Evolutionary conservation across 2,888 invertebrate genomes (phyloP), one percentile per base, ranked within the genome.

Genomic region (Hydriomena furcata): DNA sequence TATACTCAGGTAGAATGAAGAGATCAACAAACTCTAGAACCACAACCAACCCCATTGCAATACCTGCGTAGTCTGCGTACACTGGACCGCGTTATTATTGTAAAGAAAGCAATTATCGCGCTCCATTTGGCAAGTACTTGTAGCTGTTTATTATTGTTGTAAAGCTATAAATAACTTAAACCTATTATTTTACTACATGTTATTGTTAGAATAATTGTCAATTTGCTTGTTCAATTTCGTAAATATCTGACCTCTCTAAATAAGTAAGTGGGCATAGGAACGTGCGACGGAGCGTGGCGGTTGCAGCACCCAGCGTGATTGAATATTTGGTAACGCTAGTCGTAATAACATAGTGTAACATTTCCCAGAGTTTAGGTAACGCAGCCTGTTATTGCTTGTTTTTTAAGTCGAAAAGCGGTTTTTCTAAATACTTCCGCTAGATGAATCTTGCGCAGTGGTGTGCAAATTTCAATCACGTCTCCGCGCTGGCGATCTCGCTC

Each of bases 301-400:
- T 78, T 73, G 60, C 79, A 65, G 62, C 72, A 79, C 52, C 46
- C 53, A 60, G 73, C 72, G 77, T 77, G 77, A 71, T 76, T 65
- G 60, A 61, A 66, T 44, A 57, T 73, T 73, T 71, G 57, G 71
- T 66, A 78, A 78, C 52, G 27, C 24, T 32, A 7, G 31, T 49
- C 35, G 46, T 49, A 56, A 60, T 52, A 55, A 27, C 5, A 30
- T 25, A 57, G 37, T 60, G 42, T 38, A 49, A 50, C 53, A 63
- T 64, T 69, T 66, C 61, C 7, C 42, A 32, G n/a, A 2, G 35
- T 41, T 31, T 31, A 23, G 10, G 11, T 25, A 32, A 31, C 12
- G 31, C 11, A 34, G 11, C 24, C 24, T 40, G 24, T 23, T 17
- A 21, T 55, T 47, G 45, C 61, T 56, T 27, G 57, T 55, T 60